Conservation (phyloP, 2,797 vertebrate genomes). For the Acestrorhynchus altus region DNA sequence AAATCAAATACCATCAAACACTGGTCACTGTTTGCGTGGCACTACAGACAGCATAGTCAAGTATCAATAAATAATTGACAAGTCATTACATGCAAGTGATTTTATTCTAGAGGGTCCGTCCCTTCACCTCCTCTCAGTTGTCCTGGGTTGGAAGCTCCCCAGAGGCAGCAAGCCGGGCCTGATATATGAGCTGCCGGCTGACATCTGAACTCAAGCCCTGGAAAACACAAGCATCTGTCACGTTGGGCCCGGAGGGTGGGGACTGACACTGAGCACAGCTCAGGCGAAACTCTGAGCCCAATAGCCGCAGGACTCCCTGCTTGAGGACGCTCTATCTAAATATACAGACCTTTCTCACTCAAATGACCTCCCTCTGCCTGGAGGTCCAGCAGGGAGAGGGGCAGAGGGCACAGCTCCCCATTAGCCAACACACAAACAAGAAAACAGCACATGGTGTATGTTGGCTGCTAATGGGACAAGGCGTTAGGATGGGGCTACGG, state of each 20-base stretch:
- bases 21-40: not conserved
- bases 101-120: slow-evolving; percentile 11
- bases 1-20: not conserved
- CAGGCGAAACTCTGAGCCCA: slow-evolving; percentile 54
- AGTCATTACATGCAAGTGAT: not conserved
- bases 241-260: slow-evolving; percentile 55
- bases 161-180: slow-evolving; percentile 51
- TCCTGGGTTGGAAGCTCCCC: slow-evolving; percentile 47
- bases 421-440: slow-evolving; percentile 52
- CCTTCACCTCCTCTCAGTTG: not conserved
- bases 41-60: not conserved
- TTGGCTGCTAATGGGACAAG: slow-evolving; percentile 17
- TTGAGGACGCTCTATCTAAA: slow-evolving; percentile 72
- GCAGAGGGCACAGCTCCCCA: slow-evolving; percentile 51
- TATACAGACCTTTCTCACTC: slow-evolving; percentile 76
- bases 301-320: slow-evolving; percentile 62
- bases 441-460: slow-evolving; percentile 43
- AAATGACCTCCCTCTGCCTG: slow-evolving; percentile 70
- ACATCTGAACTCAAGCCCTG: slow-evolving; percentile 69
- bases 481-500: not conserved
- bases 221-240: slow-evolving; percentile 67
- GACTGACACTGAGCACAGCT: slow-evolving; percentile 58
- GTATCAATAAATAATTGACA: not conserved
- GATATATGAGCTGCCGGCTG: slow-evolving; percentile 65
- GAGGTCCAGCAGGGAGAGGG: slow-evolving; percentile 62